Evolutionary conservation across 1,140 invertebrate genomes (phyloP).

Genomic region (Xylocopa sonorina): DNA sequence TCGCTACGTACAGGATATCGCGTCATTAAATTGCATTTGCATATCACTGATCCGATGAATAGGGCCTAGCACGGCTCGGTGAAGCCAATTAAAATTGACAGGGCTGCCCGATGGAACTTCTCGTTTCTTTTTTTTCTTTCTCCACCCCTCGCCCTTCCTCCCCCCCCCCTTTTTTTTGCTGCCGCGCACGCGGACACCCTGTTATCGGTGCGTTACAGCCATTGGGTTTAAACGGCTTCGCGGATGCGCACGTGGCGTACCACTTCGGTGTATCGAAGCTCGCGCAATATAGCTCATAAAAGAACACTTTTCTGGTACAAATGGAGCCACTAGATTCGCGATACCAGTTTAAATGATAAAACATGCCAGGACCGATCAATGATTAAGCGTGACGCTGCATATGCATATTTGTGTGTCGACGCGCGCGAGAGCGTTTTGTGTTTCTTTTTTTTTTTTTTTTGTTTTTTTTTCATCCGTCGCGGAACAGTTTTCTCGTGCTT

Average conservation of each 20-base stretch:
- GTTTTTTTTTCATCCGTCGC: neutral
- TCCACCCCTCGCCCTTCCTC: constrained; percentile 6
- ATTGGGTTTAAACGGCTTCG: constrained; percentile 53
- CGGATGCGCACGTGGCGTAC: constrained; percentile 40
- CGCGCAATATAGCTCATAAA: constrained; percentile 33
- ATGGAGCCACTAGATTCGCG: constrained; percentile 31
- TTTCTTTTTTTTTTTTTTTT: neutral
- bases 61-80: constrained; percentile 68
- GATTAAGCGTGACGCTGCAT: constrained; percentile 60
- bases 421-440: neutral
- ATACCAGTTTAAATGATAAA: constrained; percentile 36
- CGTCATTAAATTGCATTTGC: constrained; percentile 78
- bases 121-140: constrained; percentile 18
- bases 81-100: constrained; percentile 77
- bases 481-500: constrained; percentile 49
- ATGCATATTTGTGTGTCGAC: constrained; percentile 50
- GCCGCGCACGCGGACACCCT: constrained; percentile 44
- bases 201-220: constrained; percentile 60
- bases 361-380: constrained; percentile 44
- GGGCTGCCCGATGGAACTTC: constrained; percentile 60
- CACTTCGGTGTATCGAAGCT: constrained; percentile 51
- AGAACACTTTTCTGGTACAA: constrained; percentile 45
- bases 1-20: constrained; percentile 69
- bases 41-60: constrained; percentile 76
- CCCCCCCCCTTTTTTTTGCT: constrained; percentile 30